Conservation (phyloP, 2,797 vertebrate genomes). For the Gobio occitaniae region DNA sequence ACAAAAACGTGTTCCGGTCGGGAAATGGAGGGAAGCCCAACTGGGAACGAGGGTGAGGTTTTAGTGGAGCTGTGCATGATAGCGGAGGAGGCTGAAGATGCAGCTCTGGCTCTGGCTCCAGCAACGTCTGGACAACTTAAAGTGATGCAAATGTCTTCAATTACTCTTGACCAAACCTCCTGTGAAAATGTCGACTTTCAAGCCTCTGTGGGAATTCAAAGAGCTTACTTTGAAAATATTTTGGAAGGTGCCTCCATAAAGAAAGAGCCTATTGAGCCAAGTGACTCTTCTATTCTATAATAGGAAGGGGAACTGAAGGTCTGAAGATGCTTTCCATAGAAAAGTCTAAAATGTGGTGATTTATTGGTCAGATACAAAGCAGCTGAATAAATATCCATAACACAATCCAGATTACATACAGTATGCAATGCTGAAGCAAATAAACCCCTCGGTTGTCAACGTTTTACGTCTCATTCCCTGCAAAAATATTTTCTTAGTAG, state of each 20-base stretch:
- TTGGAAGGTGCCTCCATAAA: constrained; percentile 49
- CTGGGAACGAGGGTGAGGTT: constrained; percentile 65
- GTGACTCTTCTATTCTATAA: constrained; percentile 25
- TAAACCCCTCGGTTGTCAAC: background rate
- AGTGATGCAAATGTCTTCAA: background rate
- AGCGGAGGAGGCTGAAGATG: constrained; percentile 76
- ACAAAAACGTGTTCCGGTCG: constrained; percentile 62
- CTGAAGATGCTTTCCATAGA: constrained; percentile 59
- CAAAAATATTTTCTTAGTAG: background rate
- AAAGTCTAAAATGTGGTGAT: constrained; percentile 61
- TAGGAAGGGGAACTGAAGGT: constrained; percentile 61
- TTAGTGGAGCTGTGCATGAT: constrained; percentile 63
- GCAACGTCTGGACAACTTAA: constrained; percentile 21
- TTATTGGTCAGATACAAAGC: background rate
- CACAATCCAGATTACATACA: background rate
- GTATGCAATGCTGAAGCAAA: background rate
- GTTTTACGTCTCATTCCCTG: background rate
- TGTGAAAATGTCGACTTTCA: constrained; percentile 1
- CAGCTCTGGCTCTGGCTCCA: constrained; percentile 69
- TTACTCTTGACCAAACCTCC: background rate
- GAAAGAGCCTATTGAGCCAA: constrained; percentile 41
- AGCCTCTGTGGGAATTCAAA: constrained; percentile 11
- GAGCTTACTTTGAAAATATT: constrained; percentile 12
- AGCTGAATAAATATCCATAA: background rate
- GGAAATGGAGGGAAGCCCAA: constrained; percentile 68